These are phyloP conservation scores for Thecocarcelia acutangulata DNA, from an alignment of 2,888 invertebrate genomes.

Conservation along the genomic window DNA sequence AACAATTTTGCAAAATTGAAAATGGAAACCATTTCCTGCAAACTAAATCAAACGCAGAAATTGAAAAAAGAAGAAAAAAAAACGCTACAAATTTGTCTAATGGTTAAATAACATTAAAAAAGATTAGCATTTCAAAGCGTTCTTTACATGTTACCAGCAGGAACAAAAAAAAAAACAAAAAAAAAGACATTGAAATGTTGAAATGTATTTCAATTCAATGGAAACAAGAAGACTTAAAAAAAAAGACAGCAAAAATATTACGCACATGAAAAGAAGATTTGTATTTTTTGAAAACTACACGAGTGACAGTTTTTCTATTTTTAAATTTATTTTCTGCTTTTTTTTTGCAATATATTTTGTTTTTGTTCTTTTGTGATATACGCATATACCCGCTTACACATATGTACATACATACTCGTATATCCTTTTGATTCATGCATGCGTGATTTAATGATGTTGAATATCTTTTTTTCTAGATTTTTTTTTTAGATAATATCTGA, in stretches of 20 bases:
- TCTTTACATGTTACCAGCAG: slow-evolving; percentile 8
- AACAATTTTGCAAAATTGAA: not conserved
- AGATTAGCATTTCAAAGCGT: slow-evolving; percentile 68
- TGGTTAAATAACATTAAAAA: slow-evolving; percentile 58
- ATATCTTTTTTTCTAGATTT: not conserved
- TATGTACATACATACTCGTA: not conserved
- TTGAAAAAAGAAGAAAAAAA: not conserved
- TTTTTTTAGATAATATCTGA: slow-evolving; percentile 14
- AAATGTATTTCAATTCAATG: slow-evolving; percentile 41
- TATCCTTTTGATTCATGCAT: slow-evolving; percentile 65
- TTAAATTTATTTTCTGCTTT: slow-evolving; percentile 1
- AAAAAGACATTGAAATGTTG: slow-evolving; percentile 22
- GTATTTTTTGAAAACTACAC: slow-evolving; percentile 36
- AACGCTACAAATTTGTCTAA: slow-evolving; percentile 35
- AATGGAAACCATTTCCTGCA: slow-evolving; percentile 38
- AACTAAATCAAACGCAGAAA: not conserved
- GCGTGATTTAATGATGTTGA: slow-evolving; percentile 64
- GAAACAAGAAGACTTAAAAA: not conserved
- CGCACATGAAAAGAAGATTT: slow-evolving; percentile 39
- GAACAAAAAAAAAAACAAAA: not conserved
- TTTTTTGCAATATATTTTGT: slow-evolving; percentile 26
- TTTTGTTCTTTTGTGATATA: slow-evolving; percentile 28
- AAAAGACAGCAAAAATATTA: slow-evolving; percentile 19
- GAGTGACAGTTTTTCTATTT: slow-evolving; percentile 52
- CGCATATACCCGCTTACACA: no score